Conservation (phyloP, 2,113 vertebrate species). For the Tetrax tetrax region DNA sequence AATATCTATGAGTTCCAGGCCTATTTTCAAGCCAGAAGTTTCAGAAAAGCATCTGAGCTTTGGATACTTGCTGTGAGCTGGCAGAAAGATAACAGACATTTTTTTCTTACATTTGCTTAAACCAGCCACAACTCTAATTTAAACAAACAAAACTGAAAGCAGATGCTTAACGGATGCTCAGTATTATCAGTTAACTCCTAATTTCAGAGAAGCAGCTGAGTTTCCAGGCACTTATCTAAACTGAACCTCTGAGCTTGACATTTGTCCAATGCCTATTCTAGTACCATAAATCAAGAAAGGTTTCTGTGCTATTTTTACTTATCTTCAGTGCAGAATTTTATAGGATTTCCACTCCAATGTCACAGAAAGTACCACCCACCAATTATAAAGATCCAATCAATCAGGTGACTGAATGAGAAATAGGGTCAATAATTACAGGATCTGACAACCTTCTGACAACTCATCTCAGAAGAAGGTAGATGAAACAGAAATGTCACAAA, state of each 20-base stretch:
- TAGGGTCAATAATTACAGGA: not conserved
- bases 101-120: slow-evolving; percentile 50
- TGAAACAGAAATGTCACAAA: not conserved
- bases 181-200: slow-evolving; percentile 33
- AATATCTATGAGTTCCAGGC: not conserved
- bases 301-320: slow-evolving; percentile 27
- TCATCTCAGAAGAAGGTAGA: not conserved
- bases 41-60: slow-evolving; percentile 38
- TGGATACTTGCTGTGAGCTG: slow-evolving; percentile 53
- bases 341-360: not conserved
- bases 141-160: slow-evolving; percentile 53
- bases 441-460: not conserved
- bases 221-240: not conserved
- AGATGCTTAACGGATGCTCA: slow-evolving; percentile 30
- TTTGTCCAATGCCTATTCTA: not conserved
- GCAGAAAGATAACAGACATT: slow-evolving; percentile 42
- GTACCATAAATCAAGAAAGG: not conserved
- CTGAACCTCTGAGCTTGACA: slow-evolving; percentile 24
- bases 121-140: slow-evolving; percentile 14
- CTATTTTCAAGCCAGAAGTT: slow-evolving; percentile 54
- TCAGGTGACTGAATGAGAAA: not conserved
- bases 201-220: slow-evolving; percentile 25
- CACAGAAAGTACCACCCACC: not conserved
- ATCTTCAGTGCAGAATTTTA: not conserved
- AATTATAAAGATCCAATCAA: not conserved